These are phyloP conservation scores for Geothlypis trichas DNA, from an alignment of 2,113 vertebrate genomes.

Conservation along the genomic window DNA sequence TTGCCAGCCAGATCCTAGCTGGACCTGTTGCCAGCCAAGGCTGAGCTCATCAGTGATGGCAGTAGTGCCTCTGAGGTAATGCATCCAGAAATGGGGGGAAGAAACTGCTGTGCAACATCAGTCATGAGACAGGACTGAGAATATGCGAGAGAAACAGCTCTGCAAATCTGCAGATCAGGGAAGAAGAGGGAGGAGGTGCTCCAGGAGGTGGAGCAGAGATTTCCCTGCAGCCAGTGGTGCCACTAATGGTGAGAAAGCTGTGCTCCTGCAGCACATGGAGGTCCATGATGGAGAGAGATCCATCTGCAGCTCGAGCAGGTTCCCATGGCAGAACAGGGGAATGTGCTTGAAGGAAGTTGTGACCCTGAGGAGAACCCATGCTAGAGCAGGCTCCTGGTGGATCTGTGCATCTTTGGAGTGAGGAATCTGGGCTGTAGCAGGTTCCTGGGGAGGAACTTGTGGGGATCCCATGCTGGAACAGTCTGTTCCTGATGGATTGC, in stretches of 20 bases:
- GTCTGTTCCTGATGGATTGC: not conserved
- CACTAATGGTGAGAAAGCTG: not conserved
- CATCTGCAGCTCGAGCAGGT: not conserved
- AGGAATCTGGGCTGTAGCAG: not conserved
- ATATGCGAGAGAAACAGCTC: not conserved
- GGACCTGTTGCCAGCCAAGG: fast-evolving
- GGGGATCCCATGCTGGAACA: not conserved
- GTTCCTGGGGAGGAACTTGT: not conserved
- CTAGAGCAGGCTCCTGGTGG: not conserved
- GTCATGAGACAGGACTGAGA: not conserved
- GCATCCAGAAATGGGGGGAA: not conserved
- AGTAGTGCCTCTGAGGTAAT: not conserved
- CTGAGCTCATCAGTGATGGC: not conserved
- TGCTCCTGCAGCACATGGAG: not conserved
- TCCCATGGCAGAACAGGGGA: not conserved
- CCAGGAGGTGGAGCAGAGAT: not conserved
- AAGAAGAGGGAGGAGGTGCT: not conserved
- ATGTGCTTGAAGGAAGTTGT: not conserved
- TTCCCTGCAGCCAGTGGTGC: fast-evolving
- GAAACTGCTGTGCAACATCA: not conserved
- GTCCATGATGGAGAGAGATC: fast-evolving
- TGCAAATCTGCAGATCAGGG: not conserved
- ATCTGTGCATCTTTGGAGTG: not conserved
- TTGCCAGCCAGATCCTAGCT: not conserved
- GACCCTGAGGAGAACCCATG: fast-evolving